phyloP scores from a whole-genome alignment of 2,113 vertebrate genomes.

The Nestor notabilis region DNA sequence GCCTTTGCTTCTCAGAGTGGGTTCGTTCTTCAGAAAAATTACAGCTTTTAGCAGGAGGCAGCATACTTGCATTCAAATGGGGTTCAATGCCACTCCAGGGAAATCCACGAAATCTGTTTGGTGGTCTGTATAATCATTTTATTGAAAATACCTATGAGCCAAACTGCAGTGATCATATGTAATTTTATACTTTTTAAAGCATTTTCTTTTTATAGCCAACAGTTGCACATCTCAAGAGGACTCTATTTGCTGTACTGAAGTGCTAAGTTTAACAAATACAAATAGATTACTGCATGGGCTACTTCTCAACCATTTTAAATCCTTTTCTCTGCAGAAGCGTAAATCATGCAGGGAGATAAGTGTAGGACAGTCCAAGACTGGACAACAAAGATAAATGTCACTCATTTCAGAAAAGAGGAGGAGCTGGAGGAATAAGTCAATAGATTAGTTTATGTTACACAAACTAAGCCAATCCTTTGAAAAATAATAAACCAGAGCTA shows the following conservation, averaged over 20 bases:
- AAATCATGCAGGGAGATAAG: not conserved
- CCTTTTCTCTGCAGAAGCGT: not conserved
- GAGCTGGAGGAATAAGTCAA: not conserved
- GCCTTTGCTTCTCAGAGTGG: not conserved
- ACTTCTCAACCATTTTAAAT: not conserved
- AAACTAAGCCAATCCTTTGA: not conserved
- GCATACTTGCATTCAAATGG: not conserved
- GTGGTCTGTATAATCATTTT: not conserved
- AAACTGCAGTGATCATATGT: not conserved
- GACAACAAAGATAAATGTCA: not conserved
- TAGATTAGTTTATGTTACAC: not conserved
- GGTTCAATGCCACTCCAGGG: not conserved
- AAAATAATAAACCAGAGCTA: constrained; percentile 8
- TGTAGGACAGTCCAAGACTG: not conserved
- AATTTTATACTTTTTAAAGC: constrained; percentile 11
- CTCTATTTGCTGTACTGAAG: not conserved
- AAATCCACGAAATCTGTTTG: not conserved
- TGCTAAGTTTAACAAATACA: not conserved
- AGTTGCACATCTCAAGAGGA: not conserved
- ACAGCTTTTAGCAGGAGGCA: not conserved
- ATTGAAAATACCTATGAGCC: not conserved
- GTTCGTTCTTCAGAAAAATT: not conserved
- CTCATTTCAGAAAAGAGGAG: not conserved
- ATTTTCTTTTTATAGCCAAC: constrained; percentile 14
- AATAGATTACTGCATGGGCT: not conserved